A percentile compares a stretch with the other conserved stretches of the same genome.
Evolutionary conservation across 1,140 invertebrate species (phyloP).

Genomic region (Pissodes strobi): DNA sequence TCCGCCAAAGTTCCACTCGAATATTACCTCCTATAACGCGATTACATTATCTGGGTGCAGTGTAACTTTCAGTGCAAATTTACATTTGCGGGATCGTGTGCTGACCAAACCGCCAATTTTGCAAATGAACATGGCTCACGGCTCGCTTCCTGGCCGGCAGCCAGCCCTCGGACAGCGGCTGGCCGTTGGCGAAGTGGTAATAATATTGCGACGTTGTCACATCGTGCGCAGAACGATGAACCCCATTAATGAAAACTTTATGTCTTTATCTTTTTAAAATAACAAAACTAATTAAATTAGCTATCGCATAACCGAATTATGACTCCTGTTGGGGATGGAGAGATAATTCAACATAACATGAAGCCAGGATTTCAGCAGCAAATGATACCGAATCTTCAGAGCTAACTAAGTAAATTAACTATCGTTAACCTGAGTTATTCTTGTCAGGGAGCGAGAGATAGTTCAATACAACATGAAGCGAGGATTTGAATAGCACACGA

Average conservation of each 20-base stretch:
- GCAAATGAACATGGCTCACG: constrained; percentile 12
- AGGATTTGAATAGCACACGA: too few species aligned
- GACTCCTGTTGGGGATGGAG: too few species aligned
- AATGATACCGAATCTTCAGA: too few species aligned
- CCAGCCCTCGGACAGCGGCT: background rate
- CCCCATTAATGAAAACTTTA: background rate
- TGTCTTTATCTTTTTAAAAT: too few species aligned
- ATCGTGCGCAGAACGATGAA: background rate
- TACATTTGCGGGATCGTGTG: constrained; percentile 8
- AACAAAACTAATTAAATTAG: too few species aligned
- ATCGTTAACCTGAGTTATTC: too few species aligned
- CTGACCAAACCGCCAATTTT: constrained; percentile 15
- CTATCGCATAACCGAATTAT: too few species aligned
- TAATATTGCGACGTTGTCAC: constrained; percentile 10
- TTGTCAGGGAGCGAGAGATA: too few species aligned
- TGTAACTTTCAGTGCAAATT: constrained; percentile 12
- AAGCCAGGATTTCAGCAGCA: too few species aligned
- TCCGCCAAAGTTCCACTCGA: background rate
- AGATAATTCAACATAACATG: too few species aligned
- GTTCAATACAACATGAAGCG: too few species aligned
- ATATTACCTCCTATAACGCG: background rate
- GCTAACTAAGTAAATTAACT: too few species aligned
- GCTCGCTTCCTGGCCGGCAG: constrained; percentile 14
- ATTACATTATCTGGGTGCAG: background rate
- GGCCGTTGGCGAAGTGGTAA: constrained; percentile 4